Evolutionary conservation across 2,113 vertebrate genomes (phyloP), one percentile per base, ranked within the genome.

Genomic region (Pimephales promelas): DNA sequence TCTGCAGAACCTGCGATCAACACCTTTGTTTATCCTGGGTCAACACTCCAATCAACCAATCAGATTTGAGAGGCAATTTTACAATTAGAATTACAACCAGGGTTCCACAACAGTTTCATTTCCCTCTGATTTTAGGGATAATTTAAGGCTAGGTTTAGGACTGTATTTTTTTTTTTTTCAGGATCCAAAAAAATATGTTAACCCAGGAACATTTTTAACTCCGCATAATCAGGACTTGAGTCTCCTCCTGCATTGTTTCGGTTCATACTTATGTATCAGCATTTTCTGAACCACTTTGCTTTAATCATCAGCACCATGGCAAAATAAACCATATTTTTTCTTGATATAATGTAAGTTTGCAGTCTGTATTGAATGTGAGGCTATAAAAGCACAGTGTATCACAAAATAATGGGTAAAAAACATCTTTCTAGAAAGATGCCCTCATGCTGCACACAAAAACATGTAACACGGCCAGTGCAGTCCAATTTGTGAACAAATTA

Each of bases 361-460:
- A 40, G 66, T 11, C 34, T 70, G 34, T 40, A 70, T 70, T 70
- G 34, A 70, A 66, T 66, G 62, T n/a, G 64, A 40, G n/a, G 66
- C 13, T 40, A 70, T 70, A 70, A 70, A 40, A 70, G 36, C 10
- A n/a, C 20, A 68, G 34, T 22, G 10, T n/a, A 22, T 34, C 64
- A 22, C 9, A 11, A 22, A 36, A 22, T 68, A 68, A 22, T 22
- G 18, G 9, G 2, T 9, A 5, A 40, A 8, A 22, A 68, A 68
- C 11, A 40, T 22, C 0, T 40, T 68, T 22, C 20, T 68, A 36
- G 20, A 34, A 18, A 68, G 34, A 31, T 22, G 20, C 36, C 1
- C 64, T 22, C 18, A 11, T 22, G 64, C 4, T 22, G 18, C 34
- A 40, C 22, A 20, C 16, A 36, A 36, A 22, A 68, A 22, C 34